These are phyloP conservation scores for Panthera tigris DNA, from an alignment of 2,113 vertebrate species.

Conservation along the genomic window DNA sequence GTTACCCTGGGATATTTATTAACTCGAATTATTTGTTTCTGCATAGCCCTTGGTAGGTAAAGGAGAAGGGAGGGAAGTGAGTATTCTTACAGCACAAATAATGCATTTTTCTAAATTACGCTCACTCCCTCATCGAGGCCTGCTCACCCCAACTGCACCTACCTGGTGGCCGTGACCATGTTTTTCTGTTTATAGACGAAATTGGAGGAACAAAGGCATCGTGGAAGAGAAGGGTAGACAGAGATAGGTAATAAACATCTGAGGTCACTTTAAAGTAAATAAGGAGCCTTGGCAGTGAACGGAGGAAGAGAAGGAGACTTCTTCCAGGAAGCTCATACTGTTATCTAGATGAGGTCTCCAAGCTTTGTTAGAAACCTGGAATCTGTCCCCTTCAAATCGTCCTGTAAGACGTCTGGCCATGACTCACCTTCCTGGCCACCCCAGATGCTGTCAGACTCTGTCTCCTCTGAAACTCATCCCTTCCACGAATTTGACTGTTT, in stretches of 20 bases:
- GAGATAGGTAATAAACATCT: neutral
- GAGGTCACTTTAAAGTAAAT: neutral
- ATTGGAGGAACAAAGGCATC: neutral
- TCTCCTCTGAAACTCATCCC: neutral
- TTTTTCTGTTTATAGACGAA: conserved; percentile 16
- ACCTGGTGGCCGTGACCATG: neutral
- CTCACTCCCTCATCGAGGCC: neutral
- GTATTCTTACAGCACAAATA: conserved; percentile 27
- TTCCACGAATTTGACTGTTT: neutral
- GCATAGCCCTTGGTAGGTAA: conserved; percentile 49
- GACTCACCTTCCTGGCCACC: neutral
- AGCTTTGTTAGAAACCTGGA: neutral
- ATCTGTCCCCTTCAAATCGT: neutral
- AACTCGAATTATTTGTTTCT: neutral
- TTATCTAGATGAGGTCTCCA: neutral
- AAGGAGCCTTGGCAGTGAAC: neutral
- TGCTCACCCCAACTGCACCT: neutral
- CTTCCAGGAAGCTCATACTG: neutral
- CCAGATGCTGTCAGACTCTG: neutral
- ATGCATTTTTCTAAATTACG: neutral
- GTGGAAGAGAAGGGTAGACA: neutral
- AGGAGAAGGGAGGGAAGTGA: neutral
- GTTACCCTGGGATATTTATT: conserved; percentile 59
- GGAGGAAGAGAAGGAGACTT: neutral
- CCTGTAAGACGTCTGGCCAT: neutral